A percentile compares a stretch with the other conserved stretches of the same genome.
These are phyloP conservation scores for Nipponia nippon DNA, from an alignment of 2,113 vertebrate species.

Conservation along the genomic window DNA sequence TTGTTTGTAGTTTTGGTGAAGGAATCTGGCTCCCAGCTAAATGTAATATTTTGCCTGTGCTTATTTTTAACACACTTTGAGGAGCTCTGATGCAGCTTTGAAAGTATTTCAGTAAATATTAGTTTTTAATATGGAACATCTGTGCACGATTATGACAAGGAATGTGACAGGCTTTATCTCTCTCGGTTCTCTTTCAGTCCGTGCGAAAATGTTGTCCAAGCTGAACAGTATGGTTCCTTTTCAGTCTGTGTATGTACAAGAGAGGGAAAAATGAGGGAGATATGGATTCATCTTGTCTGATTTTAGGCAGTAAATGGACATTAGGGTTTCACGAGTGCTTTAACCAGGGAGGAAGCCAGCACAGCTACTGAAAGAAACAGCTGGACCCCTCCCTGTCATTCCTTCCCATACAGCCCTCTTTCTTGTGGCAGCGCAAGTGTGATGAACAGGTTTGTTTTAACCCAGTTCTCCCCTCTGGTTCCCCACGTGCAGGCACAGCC, in stretches of 20 bases:
- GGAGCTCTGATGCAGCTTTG: constrained; percentile 46
- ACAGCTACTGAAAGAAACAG: neutral
- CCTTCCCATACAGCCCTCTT: neutral
- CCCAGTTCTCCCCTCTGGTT: neutral
- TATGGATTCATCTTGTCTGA: neutral
- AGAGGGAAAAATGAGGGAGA: neutral
- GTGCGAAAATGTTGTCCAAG: neutral
- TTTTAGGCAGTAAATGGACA: neutral
- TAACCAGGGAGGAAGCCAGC: neutral
- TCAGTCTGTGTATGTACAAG: neutral
- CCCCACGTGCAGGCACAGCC: neutral
- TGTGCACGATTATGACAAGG: neutral
- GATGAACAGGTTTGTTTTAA: neutral
- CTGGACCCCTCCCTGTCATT: neutral
- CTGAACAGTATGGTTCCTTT: neutral
- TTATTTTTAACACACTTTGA: constrained; percentile 56
- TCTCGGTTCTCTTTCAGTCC: neutral
- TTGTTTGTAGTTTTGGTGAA: neutral
- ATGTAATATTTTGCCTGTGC: constrained; percentile 38
- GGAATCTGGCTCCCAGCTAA: constrained; percentile 21
- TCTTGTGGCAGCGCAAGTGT: neutral
- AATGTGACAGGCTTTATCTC: constrained; percentile 20
- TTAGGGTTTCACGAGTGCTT: neutral
- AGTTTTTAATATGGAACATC: constrained; percentile 56
- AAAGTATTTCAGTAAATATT: constrained; percentile 61